Percentiles rank a stretch among this genome's conserved stretches.
These are phyloP conservation scores for Corythoichthys intestinalis DNA, from an alignment of 2,113 vertebrate species.

Conservation along the genomic window DNA sequence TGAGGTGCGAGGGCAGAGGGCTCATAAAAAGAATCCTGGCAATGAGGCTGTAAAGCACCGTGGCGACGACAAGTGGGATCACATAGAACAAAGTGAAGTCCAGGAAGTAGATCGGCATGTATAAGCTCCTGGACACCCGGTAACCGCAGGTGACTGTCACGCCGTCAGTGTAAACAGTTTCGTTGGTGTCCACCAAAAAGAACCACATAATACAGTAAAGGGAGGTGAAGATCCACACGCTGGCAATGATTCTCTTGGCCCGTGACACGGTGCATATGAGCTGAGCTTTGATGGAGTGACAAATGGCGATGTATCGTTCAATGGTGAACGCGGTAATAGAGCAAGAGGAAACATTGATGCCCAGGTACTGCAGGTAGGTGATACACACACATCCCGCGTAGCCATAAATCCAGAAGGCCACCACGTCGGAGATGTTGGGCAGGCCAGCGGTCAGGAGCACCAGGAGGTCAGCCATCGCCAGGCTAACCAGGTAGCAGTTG, in stretches of 20 bases:
- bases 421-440: conserved; percentile 78
- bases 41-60: conserved; percentile 76
- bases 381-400: conserved; percentile 81
- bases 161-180: conserved; percentile 74
- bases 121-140: conserved; percentile 77
- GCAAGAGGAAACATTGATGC: conserved; percentile 82
- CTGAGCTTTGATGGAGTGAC: conserved; percentile 80
- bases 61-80: conserved; percentile 74
- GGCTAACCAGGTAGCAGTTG: conserved; percentile 84
- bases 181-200: conserved; percentile 81
- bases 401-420: conserved; percentile 80
- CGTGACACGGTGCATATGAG: conserved; percentile 79
- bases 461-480: conserved; percentile 80
- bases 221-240: conserved; percentile 79
- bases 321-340: conserved; percentile 82
- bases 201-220: conserved; percentile 85
- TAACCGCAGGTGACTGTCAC: conserved; percentile 78
- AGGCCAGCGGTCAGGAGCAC: conserved; percentile 79
- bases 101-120: conserved; percentile 84
- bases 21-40: conserved; percentile 77
- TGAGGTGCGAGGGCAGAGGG: conserved; percentile 62
- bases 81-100: conserved; percentile 81
- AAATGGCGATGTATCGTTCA: conserved; percentile 83
- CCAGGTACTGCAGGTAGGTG: conserved; percentile 84
- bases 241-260: conserved; percentile 80